Base-by-base conservation (phyloP, 2,797 vertebrate genomes). In the Hemibagrus guttatus region DNA sequence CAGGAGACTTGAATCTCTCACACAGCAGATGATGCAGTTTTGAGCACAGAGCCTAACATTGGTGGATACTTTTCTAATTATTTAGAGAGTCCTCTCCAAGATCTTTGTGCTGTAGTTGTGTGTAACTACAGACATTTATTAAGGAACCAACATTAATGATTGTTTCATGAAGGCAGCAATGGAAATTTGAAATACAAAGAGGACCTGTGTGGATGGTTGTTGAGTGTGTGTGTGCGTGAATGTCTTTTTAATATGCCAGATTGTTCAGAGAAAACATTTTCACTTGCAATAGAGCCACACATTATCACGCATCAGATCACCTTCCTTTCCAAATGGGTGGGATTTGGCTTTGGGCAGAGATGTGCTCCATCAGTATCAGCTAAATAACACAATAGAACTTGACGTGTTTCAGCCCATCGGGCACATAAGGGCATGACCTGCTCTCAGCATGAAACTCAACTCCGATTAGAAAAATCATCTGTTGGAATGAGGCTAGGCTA, bases 181-280 rank as follows among this genome's bases (percentile, higher is more conserved):
- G 56, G 64, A 13, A 63, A 26, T 61, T 72, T 86, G 12, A 71
- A 85, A 64, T 76, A 58, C 69, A 66, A 58, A 83, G 79, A 75
- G 90, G 90, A 90, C 88, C 90, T 82, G 86, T 85, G 64, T 85
- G 88, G 7, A 26, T 52, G 84, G n/a, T 71, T 52, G 49, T 26
- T 86, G 84, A 28, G 21, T 64, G 76, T n/a, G 84, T 31, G 74
- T 21, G 52, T 7, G 84, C 2, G 31, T 81, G 81, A 16, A 7
- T 79, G 23, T 83, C 21, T 35, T 31, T n/a, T 75, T n/a, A 59
- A 54, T 68, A 76, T 83, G 52, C 85, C 81, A 81, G 74, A 83
- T 86, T 80, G 81, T 84, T 64, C n/a, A 87, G 66, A 49, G 49
- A 39, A 31, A 83, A 78, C 63, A 72, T 39, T 69, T 83, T 87